Evolutionary conservation across 2,888 invertebrate genomes (phyloP).

Genomic region (Entomobrya multifasciata): DNA sequence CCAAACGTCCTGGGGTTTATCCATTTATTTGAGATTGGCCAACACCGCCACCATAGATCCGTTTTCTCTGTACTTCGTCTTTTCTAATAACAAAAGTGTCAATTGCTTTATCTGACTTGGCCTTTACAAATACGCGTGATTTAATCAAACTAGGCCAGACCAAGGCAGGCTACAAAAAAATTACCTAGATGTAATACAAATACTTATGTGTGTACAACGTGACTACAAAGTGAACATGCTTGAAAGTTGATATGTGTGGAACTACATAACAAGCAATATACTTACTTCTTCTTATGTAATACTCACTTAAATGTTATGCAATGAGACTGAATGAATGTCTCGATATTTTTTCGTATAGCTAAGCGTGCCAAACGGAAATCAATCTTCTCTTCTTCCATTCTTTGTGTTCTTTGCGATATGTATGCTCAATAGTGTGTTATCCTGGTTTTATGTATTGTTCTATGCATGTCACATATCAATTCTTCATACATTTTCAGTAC

Average conservation of each 20-base stretch:
- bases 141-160: constrained; percentile 6
- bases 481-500: not conserved
- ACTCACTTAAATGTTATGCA: not conserved
- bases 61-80: not conserved
- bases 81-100: not conserved
- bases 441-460: too few species aligned
- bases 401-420: not conserved
- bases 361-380: constrained; percentile 58
- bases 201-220: not conserved
- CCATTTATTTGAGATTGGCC: not conserved
- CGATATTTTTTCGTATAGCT: not conserved
- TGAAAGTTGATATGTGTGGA: not conserved
- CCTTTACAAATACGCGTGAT: constrained; percentile 4
- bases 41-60: not conserved
- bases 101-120: not conserved
- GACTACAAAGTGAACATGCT: not conserved
- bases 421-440: too few species aligned
- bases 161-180: too few species aligned
- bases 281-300: not conserved
- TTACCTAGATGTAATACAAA: not conserved
- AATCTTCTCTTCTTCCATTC: constrained; percentile 53
- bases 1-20: not conserved
- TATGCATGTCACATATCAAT: too few species aligned
- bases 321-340: not conserved
- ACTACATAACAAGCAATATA: not conserved